Conservation (phyloP, 2,888 invertebrate species). For the Napeogenes inachia region DNA sequence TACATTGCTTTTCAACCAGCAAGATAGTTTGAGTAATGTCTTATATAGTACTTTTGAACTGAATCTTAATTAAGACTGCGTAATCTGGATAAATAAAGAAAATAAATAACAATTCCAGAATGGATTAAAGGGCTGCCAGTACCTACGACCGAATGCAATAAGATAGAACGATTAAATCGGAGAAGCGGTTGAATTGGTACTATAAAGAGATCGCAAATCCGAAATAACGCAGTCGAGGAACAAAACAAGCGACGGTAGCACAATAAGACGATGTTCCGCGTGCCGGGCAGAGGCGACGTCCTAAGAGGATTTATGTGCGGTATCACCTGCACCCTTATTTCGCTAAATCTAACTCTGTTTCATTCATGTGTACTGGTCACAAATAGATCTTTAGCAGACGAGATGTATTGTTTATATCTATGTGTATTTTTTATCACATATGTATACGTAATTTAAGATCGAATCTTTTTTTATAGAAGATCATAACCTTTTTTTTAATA, state of each 20-base stretch:
- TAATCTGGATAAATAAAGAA: too few relatives aligned
- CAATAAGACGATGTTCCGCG: conserved; percentile 73
- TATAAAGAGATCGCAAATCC: conserved; percentile 56
- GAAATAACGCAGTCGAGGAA: conserved; percentile 63
- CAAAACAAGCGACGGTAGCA: conserved; percentile 57
- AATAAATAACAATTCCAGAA: not conserved
- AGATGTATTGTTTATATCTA: conserved; percentile 18
- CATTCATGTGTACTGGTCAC: conserved; percentile 32
- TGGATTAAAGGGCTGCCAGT: conserved; percentile 1
- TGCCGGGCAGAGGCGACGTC: conserved; percentile 58
- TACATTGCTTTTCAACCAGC: not conserved
- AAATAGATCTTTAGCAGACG: conserved; percentile 15
- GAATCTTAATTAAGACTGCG: too few relatives aligned
- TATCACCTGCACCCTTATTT: conserved; percentile 53
- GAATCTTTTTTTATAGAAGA: too few relatives aligned
- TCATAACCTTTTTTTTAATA: too few relatives aligned
- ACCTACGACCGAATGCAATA: conserved; percentile 15
- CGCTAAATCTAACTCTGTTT: conserved; percentile 32
- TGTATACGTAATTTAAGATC: not conserved
- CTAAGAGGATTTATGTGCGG: conserved; percentile 59
- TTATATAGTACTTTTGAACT: too few relatives aligned
- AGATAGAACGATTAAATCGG: conserved; percentile 24
- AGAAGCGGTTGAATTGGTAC: conserved; percentile 32
- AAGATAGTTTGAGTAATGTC: too few relatives aligned
- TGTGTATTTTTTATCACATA: not conserved